Conservation (phyloP, 2,113 vertebrate species). For the Meles meles region DNA sequence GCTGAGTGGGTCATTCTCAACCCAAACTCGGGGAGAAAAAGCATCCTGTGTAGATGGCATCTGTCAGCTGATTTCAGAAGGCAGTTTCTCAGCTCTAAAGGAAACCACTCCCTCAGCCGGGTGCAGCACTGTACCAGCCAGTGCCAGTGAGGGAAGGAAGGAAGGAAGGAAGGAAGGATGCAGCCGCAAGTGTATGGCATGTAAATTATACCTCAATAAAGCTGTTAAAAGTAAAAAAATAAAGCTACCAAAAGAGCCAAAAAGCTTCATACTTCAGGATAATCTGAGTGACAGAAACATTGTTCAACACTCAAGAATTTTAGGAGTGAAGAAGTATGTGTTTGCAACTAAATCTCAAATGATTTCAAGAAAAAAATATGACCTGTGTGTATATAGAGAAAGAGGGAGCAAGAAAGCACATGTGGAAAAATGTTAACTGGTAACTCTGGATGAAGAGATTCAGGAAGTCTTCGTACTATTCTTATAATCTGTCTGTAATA, state of each 20-base stretch:
- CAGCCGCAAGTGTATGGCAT: background rate
- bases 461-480: background rate
- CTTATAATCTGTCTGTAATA: background rate
- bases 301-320: background rate
- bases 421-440: background rate
- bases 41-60: background rate
- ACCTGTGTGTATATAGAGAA: background rate
- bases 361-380: background rate
- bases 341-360: background rate
- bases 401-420: background rate
- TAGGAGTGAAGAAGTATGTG: background rate
- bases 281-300: background rate
- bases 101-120: background rate
- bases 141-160: conserved; percentile 28
- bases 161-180: conserved; percentile 33
- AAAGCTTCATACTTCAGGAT: background rate
- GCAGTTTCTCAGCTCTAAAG: conserved; percentile 38
- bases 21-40: conserved; percentile 11
- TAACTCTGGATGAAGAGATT: background rate
- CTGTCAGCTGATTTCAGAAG: conserved; percentile 57
- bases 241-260: background rate
- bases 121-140: conserved; percentile 17
- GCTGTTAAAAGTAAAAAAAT: background rate
- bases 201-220: conserved; percentile 7
- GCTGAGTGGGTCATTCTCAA: background rate